Evolutionary conservation across 2,113 vertebrate genomes (phyloP).

Genomic region (Paratilapia polleni): DNA sequence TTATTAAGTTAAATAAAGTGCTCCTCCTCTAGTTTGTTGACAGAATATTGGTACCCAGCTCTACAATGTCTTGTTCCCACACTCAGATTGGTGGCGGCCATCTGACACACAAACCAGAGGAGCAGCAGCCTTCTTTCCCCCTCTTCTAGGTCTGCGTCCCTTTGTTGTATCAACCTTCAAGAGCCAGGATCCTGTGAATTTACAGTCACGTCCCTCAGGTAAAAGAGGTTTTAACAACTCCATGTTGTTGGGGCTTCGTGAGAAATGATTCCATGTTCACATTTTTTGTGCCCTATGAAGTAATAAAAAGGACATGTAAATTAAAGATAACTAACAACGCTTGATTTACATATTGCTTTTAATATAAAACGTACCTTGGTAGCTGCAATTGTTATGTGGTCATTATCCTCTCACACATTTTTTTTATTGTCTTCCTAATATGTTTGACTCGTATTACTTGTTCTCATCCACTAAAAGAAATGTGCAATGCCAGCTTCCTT

Average conservation of each 20-base stretch:
- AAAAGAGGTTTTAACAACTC: slow-evolving; percentile 79
- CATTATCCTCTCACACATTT: not conserved
- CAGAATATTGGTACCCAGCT: not conserved
- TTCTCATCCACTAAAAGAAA: slow-evolving; percentile 22
- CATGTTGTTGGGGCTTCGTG: not conserved
- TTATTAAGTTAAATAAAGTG: not conserved
- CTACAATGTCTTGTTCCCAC: not conserved
- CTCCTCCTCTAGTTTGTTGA: not conserved
- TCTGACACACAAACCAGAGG: slow-evolving; percentile 82
- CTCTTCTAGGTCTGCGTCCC: slow-evolving; percentile 88
- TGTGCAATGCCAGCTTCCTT: slow-evolving; percentile 40
- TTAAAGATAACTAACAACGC: not conserved
- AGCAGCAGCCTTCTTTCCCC: slow-evolving; percentile 87
- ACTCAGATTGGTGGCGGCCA: slow-evolving; percentile 90
- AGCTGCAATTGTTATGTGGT: not conserved
- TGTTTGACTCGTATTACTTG: slow-evolving; percentile 5
- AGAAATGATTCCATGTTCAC: not conserved
- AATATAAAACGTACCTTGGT: not conserved
- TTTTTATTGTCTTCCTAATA: not conserved
- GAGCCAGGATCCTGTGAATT: slow-evolving; percentile 82
- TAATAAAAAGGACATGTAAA: not conserved
- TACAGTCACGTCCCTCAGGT: slow-evolving; percentile 83
- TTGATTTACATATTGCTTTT: not conserved
- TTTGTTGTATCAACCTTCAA: slow-evolving; percentile 85
- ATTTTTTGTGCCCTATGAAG: not conserved